Evolutionary conservation across 2,113 vertebrate species (phyloP).

Genomic region (Proterorhinus semilunaris): DNA sequence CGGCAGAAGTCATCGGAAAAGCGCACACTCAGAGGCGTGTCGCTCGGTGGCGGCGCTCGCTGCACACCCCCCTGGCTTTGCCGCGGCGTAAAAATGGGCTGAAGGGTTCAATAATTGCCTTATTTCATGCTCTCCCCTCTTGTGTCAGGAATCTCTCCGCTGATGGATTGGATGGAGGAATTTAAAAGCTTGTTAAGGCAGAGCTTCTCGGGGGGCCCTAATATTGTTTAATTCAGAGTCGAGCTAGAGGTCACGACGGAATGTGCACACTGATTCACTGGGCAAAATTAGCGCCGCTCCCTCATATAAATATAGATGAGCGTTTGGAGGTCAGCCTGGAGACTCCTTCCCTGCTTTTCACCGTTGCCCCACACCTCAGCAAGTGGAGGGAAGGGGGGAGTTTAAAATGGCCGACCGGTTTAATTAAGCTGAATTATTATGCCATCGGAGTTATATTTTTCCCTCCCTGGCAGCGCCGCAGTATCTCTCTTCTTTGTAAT

Average conservation of each 20-base stretch:
- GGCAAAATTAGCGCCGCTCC: conserved; percentile 75
- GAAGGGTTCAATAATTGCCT: conserved; percentile 83
- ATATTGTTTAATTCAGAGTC: conserved; percentile 79
- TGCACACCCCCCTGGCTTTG: conserved; percentile 24
- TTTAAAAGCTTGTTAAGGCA: conserved; percentile 77
- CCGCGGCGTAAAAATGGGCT: conserved; percentile 70
- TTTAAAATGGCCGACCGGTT: conserved; percentile 36
- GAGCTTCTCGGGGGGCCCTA: conserved; percentile 67
- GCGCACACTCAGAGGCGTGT: conserved; percentile 19
- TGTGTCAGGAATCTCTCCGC: conserved; percentile 77
- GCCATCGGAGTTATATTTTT: conserved; percentile 44
- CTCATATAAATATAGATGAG: conserved; percentile 79
- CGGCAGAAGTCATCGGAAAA: conserved; percentile 42
- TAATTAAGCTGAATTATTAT: conserved; percentile 72
- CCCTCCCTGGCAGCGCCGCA: conserved; percentile 27
- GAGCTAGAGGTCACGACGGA: conserved; percentile 70
- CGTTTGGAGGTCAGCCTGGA: conserved; percentile 66
- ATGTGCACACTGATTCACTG: conserved; percentile 72
- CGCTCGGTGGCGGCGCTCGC: conserved; percentile 21
- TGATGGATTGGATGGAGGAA: conserved; percentile 77
- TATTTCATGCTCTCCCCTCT: conserved; percentile 81
- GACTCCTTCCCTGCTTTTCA: conserved; percentile 62
- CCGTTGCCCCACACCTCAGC: conserved; percentile 43
- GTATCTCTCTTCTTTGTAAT: conserved; percentile 63
- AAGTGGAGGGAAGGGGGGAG: conserved; percentile 32